A percentile compares a stretch with the other conserved stretches of the same genome.
Evolutionary conservation across 1,140 invertebrate species (phyloP).

Genomic region (Platyura marginata): DNA sequence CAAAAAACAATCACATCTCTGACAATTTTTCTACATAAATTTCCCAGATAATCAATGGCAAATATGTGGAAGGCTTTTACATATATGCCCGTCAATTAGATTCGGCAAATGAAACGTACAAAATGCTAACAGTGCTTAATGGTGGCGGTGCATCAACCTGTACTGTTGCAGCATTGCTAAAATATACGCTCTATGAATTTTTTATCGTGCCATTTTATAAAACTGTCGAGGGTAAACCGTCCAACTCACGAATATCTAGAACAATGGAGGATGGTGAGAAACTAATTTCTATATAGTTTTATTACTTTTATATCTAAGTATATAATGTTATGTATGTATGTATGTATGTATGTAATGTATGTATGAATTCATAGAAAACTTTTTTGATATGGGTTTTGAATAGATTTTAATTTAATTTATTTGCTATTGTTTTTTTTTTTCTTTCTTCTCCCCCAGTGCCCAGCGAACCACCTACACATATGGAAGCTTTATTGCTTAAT

Average conservation of each 20-base stretch:
- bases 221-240: constrained; percentile 54
- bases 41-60: constrained; percentile 38
- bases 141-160: constrained; percentile 42
- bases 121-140: constrained; percentile 41
- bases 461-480: constrained; percentile 53
- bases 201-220: constrained; percentile 63
- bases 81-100: constrained; percentile 29
- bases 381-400: too few relatives aligned
- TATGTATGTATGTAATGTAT: too few relatives aligned
- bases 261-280: constrained; percentile 57
- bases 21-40: too few relatives aligned
- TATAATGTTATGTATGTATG: too few relatives aligned
- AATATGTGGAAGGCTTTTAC: constrained; percentile 44
- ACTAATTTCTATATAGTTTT: not conserved
- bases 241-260: constrained; percentile 46
- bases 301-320: constrained; percentile 3
- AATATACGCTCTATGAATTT: constrained; percentile 54
- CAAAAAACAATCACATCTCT: too few relatives aligned
- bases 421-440: too few relatives aligned
- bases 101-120: constrained; percentile 26
- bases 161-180: constrained; percentile 42
- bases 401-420: too few relatives aligned
- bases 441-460: too few relatives aligned
- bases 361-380: too few relatives aligned
- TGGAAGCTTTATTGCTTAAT: constrained; percentile 61